Percentiles rank a stretch among this genome's conserved stretches.
phyloP scores from a whole-genome alignment of 2,113 vertebrate genomes.

The Cyprinus carpio region DNA sequence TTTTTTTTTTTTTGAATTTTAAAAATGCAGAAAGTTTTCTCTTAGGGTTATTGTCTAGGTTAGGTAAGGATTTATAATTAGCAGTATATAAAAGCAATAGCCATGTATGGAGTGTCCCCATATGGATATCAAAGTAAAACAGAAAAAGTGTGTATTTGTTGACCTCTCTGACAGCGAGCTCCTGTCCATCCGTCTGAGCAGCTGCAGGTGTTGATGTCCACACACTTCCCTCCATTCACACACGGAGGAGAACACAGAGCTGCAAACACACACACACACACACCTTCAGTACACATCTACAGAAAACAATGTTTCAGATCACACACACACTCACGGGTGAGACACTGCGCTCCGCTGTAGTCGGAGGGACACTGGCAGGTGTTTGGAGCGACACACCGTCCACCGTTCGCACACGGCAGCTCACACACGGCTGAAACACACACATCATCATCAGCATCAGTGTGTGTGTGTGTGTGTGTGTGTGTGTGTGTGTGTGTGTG shows the following conservation, averaged over 20 bases:
- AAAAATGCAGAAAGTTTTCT: neutral
- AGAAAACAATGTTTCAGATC: neutral
- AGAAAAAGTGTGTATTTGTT: conserved; percentile 1
- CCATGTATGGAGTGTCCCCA: neutral
- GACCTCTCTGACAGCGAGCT: conserved; percentile 81
- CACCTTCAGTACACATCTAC: conserved; percentile 5
- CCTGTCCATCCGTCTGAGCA: conserved; percentile 77
- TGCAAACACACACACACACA: conserved; percentile 61
- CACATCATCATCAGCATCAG: neutral
- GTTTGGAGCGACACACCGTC: conserved; percentile 75
- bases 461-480: no score
- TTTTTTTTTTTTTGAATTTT: no score
- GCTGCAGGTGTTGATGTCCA: conserved; percentile 79
- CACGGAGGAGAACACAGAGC: conserved; percentile 78
- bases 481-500: no score
- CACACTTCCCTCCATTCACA: conserved; percentile 77
- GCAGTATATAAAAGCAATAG: neutral
- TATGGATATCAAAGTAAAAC: no score
- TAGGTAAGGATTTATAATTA: neutral
- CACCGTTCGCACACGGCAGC: conserved; percentile 76
- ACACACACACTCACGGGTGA: conserved; percentile 69
- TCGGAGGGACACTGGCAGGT: conserved; percentile 80
- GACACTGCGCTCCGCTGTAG: conserved; percentile 78
- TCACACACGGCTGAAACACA: conserved; percentile 73
- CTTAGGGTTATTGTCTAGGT: neutral